Evolutionary conservation across 2,797 vertebrate genomes (phyloP), one percentile per base, ranked within the genome.

Genomic region (Kryptopterus vitreolus): DNA sequence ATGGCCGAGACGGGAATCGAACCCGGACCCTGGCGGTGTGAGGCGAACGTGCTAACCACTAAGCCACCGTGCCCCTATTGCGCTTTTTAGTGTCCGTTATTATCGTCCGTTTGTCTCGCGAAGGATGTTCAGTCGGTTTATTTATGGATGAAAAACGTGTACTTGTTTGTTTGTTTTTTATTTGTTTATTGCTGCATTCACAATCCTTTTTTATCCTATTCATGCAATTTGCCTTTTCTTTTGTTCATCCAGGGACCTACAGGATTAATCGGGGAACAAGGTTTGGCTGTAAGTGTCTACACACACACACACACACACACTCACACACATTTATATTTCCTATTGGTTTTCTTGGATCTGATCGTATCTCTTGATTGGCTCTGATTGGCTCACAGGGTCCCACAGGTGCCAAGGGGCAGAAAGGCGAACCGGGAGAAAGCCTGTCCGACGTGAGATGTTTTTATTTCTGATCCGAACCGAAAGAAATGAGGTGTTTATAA

Each of bases 341-440:
- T 38, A 13, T 57, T 22, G 15, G 18, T n/a, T 48, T n/a, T 24
- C 24, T 57, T 20, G 48, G 33, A 63, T 65, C 8, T 31, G 1
- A 57, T 72, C 16, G 2, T 29, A 7, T 38, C 26, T 29, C 33
- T 33, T n/a, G n/a, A n/a, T n/a, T n/a, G n/a, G n/a, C n/a, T n/a
- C n/a, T n/a, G n/a, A n/a, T n/a, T n/a, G n/a, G n/a, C n/a, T 61
- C 22, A 10, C 80, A 78, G 72, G 86, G 70, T 76, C 66, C 76
- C 31, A 85, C 96, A 95, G 96, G 96, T 85, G 87, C 90, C 71
- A 92, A 92, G 1, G 96, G 96, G 69, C 91, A 85, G 81, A 97
- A 96, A 88, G 96, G 95, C 80, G 95, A 96, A 82, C 93, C 95
- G 77, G 95, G 95, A 85, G 93, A 95, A 53, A 92, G 91, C 86